These are phyloP conservation scores for Echinops telfairi DNA, from an alignment of 2,113 vertebrate genomes.

Conservation along the genomic window DNA sequence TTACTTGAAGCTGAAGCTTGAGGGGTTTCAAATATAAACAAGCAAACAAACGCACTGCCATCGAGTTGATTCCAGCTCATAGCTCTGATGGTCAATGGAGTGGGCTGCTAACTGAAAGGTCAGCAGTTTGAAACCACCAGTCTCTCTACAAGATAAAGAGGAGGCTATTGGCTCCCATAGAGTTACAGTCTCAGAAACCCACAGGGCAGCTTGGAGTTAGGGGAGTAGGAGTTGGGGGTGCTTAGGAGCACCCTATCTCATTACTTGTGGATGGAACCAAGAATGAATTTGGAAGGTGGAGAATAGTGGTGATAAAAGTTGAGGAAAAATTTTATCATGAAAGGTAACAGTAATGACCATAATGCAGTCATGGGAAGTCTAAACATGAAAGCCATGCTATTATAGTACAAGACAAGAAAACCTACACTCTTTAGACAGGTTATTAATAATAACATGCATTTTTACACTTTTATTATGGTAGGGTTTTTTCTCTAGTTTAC, in stretches of 20 bases:
- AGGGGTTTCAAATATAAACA: not conserved
- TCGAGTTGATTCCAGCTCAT: too few species aligned
- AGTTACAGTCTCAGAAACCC: too few species aligned
- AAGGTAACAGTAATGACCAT: not conserved
- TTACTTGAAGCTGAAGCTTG: not conserved
- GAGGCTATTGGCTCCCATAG: too few species aligned
- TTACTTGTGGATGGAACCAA: not conserved
- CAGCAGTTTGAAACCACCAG: too few species aligned
- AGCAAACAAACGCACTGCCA: too few species aligned
- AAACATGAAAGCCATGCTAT: not conserved
- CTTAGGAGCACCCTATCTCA: not conserved
- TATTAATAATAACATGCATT: not conserved
- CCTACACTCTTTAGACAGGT: not conserved
- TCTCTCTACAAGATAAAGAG: too few species aligned
- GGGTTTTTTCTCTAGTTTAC: not conserved
- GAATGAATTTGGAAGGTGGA: not conserved
- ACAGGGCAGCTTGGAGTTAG: too few species aligned
- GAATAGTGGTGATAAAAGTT: not conserved
- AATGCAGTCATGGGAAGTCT: not conserved
- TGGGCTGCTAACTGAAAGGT: too few species aligned
- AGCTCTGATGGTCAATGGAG: too few species aligned
- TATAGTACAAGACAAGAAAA: slow-evolving; percentile 4
- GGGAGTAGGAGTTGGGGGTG: too few species aligned
- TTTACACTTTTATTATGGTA: too few species aligned
- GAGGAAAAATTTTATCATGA: not conserved